These are phyloP conservation scores for Cerastis leucographa DNA, from an alignment of 2,888 invertebrate genomes.

Conservation along the genomic window DNA sequence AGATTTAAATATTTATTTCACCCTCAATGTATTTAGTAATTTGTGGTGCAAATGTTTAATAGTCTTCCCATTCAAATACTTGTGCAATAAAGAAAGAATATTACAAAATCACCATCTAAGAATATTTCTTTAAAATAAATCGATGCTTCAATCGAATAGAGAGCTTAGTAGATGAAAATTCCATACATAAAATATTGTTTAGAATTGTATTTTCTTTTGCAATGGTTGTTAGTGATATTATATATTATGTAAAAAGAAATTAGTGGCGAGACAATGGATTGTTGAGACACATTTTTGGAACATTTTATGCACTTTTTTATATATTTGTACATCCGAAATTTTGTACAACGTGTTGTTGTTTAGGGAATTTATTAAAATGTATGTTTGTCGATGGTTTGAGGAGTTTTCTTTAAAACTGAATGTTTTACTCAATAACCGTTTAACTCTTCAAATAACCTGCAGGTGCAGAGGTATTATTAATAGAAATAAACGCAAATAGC, in stretches of 20 bases:
- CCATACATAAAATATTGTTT: constrained; percentile 60
- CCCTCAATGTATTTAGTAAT: background rate
- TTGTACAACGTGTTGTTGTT: constrained; percentile 85
- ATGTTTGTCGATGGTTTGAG: constrained; percentile 61
- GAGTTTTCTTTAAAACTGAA: constrained; percentile 3
- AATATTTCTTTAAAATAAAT: constrained; percentile 67
- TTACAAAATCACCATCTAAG: constrained; percentile 10
- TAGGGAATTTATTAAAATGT: constrained; percentile 69
- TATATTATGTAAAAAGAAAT: constrained; percentile 64
- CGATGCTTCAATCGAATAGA: constrained; percentile 69
- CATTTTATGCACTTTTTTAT: constrained; percentile 89
- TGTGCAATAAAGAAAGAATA: background rate
- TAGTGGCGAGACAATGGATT: constrained; percentile 77
- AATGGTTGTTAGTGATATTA: constrained; percentile 68
- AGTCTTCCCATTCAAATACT: background rate
- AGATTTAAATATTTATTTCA: background rate
- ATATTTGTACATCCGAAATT: constrained; percentile 87
- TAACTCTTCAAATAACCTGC: constrained; percentile 37
- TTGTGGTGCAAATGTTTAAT: background rate
- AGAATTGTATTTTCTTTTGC: constrained; percentile 61
- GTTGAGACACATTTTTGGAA: constrained; percentile 88
- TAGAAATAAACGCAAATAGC: constrained; percentile 25
- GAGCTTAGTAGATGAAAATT: constrained; percentile 71
- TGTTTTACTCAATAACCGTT: constrained; percentile 9
- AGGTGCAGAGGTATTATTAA: constrained; percentile 24